phyloP scores from a whole-genome alignment of 2,888 invertebrate species.

The Carcina quercana region DNA sequence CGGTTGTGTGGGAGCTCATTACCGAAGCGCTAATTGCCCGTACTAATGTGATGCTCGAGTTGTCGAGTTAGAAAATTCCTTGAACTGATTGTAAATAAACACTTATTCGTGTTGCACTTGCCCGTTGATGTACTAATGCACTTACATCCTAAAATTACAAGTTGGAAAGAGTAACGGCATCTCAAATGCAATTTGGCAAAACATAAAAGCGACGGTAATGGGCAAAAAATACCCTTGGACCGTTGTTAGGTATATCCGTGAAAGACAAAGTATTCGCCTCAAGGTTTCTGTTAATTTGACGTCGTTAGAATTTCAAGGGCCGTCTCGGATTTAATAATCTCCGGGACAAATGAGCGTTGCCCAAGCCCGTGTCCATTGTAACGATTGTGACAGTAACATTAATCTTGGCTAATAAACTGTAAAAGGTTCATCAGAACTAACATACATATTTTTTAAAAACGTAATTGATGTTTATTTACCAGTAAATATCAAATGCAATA shows the following conservation, averaged over 20 bases:
- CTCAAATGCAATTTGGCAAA: neutral
- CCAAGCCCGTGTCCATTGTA: too few relatives aligned
- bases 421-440: too few relatives aligned
- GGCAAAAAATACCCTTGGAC: constrained; percentile 17
- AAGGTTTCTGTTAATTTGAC: constrained; percentile 16
- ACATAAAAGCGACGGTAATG: constrained; percentile 4
- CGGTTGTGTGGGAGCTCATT: constrained; percentile 58
- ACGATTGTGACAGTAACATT: too few relatives aligned
- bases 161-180: neutral
- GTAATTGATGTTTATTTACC: constrained; percentile 9
- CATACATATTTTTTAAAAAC: neutral
- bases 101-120: constrained; percentile 13
- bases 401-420: too few relatives aligned
- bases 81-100: constrained; percentile 57
- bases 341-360: neutral
- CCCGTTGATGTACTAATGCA: neutral
- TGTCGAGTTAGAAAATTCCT: constrained; percentile 56
- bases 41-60: constrained; percentile 55
- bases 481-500: constrained; percentile 42
- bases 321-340: constrained; percentile 2
- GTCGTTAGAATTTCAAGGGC: constrained; percentile 11
- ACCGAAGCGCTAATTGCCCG: constrained; percentile 63
- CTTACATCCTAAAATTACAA: neutral
- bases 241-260: constrained; percentile 12
- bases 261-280: constrained; percentile 12